Evolutionary conservation across 2,888 invertebrate species (phyloP).

Genomic region (Tipula vernalis): DNA sequence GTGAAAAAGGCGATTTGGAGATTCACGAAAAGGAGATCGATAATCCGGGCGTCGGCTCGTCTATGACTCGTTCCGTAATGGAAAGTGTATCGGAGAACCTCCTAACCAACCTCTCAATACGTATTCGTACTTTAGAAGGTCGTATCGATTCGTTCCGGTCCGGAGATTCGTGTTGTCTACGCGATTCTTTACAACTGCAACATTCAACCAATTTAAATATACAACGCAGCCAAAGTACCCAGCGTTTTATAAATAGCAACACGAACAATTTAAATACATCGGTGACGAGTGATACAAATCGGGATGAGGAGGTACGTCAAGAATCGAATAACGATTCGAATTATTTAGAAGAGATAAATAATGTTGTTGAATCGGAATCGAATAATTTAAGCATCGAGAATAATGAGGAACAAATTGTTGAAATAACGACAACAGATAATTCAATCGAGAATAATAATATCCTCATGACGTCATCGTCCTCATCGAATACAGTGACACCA

Average conservation of each 20-base stretch:
- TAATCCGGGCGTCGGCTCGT: constrained; percentile 14
- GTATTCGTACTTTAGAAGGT: constrained; percentile 32
- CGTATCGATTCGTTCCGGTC: constrained; percentile 24
- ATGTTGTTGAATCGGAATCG: not conserved
- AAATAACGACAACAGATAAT: not conserved
- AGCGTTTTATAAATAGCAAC: constrained; percentile 25
- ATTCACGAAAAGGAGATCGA: constrained; percentile 53
- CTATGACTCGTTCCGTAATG: constrained; percentile 35
- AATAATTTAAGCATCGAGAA: not conserved
- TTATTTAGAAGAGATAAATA: constrained; percentile 5
- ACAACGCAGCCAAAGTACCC: constrained; percentile 36
- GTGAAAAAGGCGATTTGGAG: constrained; percentile 59
- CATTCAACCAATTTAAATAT: constrained; percentile 36
- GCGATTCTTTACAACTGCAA: constrained; percentile 34
- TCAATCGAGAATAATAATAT: not conserved
- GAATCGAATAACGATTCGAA: constrained; percentile 9
- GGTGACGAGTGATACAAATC: not conserved
- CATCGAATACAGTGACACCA: not conserved
- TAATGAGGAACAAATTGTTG: constrained; percentile 5
- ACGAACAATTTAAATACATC: constrained; percentile 7
- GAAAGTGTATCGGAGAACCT: constrained; percentile 36
- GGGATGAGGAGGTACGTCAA: not conserved
- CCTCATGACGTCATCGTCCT: not conserved
- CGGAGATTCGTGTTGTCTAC: constrained; percentile 28
- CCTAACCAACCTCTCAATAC: constrained; percentile 34